Evolutionary conservation across 2,888 invertebrate genomes (phyloP), one percentile per base, ranked within the genome.

Genomic region (Macrophya alboannulata): DNA sequence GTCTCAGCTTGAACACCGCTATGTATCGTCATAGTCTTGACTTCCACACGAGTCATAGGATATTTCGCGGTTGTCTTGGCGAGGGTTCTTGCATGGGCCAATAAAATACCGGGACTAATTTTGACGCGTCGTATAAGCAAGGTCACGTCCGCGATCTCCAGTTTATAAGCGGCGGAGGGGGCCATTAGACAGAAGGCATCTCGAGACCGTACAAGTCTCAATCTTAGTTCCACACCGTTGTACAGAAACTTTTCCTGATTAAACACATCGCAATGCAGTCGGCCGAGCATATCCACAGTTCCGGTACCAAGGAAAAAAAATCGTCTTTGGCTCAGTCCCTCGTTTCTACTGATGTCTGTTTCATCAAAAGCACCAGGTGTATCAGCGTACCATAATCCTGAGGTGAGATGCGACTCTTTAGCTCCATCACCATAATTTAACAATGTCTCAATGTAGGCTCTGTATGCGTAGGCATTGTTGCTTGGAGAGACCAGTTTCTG

Each of bases 31-130:
- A 88, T 77, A 1, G 88, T 82, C 85, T 89, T 90, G 3, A 89
- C 86, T 55, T 89, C 89, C 10, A 82, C 79, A 8, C 79, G 6
- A 8, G 79, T 81, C 4, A 77, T 6, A 15, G 55, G 55, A 55
- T 77, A 89, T 21, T 74, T 90, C 0, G 90, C 90, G 8, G 88
- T 87, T 48, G 87, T 84, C 21, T 86, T 86, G 37, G 88, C 88
- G 0, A 91, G 84, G 12, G 88, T 87, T 84, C 87, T 88, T 9
- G 87, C 86, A 68, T 91, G 90, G 0, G 88, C 89, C 4, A 91
- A 31, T 25, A 90, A 45, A 4, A 92, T 87, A 0, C 86, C 87
- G 0, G 90, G 90, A 9, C 72, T 86, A 8, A 89, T 86, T 43
- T 87, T 86, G 9, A 86, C 86, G 5, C 88, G 87, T n/a, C 89